A percentile compares a stretch with the other conserved stretches of the same genome.
Evolutionary conservation across 2,113 vertebrate species (phyloP).

Genomic region (Toxotes jaculatrix): DNA sequence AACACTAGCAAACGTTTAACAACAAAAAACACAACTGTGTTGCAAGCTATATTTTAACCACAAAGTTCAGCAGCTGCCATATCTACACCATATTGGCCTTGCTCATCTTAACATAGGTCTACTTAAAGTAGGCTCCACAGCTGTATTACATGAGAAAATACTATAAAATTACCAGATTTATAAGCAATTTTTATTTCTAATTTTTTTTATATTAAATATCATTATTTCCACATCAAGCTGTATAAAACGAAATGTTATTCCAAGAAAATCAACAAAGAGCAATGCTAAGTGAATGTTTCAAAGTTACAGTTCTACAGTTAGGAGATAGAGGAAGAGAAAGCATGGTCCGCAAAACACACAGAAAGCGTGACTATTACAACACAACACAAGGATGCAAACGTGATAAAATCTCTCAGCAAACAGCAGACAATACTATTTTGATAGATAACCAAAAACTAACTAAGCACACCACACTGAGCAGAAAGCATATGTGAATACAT

Average conservation of each 20-base stretch:
- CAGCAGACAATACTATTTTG: no score
- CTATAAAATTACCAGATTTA: no score
- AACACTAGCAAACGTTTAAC: neutral
- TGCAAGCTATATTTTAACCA: neutral
- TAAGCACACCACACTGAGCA: no score
- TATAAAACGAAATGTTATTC: neutral
- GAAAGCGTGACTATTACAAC: neutral
- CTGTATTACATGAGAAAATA: neutral
- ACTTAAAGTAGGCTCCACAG: neutral
- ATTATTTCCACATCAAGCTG: neutral
- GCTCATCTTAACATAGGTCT: neutral
- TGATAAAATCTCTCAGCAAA: neutral
- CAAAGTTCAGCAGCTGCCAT: neutral
- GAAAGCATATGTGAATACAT: no score
- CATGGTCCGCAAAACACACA: neutral
- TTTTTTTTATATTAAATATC: no score
- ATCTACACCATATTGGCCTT: neutral
- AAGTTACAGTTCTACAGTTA: neutral
- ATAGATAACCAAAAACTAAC: no score
- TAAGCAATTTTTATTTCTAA: no score
- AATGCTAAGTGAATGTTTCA: neutral
- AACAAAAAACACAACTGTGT: neutral
- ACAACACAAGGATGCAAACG: neutral
- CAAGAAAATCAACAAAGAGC: neutral
- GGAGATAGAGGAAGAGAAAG: neutral